phyloP scores from a whole-genome alignment of 2,888 invertebrate species.

The Dorcus parallelipipedus region DNA sequence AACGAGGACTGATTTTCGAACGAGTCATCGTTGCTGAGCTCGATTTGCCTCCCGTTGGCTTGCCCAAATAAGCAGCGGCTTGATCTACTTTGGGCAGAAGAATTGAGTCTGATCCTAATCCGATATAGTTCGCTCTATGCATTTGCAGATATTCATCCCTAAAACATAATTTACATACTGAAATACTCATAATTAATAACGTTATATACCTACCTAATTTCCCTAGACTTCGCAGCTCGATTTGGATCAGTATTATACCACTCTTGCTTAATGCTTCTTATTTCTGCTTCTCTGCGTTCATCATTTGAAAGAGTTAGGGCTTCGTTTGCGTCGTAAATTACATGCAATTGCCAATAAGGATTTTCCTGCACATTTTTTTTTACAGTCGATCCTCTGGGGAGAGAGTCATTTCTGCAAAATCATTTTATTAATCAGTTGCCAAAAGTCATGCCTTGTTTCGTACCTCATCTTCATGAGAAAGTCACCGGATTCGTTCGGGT shows the following conservation, averaged over 20 bases:
- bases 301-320: constrained; percentile 27
- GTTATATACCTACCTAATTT: constrained; percentile 29
- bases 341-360: constrained; percentile 35
- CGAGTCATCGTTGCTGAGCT: too few relatives aligned
- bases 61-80: too few relatives aligned
- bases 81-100: too few relatives aligned
- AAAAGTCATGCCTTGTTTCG: too few relatives aligned
- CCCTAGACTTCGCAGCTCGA: constrained; percentile 29
- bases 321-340: constrained; percentile 26
- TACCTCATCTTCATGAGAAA: background rate
- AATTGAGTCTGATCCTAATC: too few relatives aligned
- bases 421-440: background rate
- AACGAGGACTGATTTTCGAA: too few relatives aligned
- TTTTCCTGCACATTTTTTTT: constrained; percentile 3
- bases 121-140: background rate
- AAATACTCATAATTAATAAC: background rate
- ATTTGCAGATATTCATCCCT: constrained; percentile 8
- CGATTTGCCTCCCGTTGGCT: too few relatives aligned
- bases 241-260: constrained; percentile 33
- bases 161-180: background rate
- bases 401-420: background rate
- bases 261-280: constrained; percentile 31
- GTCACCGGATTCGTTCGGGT: background rate
- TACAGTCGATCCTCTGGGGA: background rate
- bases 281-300: constrained; percentile 27